A percentile compares a stretch with the other conserved stretches of the same genome.
These are phyloP conservation scores for Synergus japonicus DNA, from an alignment of 2,888 invertebrate genomes.

Conservation along the genomic window DNA sequence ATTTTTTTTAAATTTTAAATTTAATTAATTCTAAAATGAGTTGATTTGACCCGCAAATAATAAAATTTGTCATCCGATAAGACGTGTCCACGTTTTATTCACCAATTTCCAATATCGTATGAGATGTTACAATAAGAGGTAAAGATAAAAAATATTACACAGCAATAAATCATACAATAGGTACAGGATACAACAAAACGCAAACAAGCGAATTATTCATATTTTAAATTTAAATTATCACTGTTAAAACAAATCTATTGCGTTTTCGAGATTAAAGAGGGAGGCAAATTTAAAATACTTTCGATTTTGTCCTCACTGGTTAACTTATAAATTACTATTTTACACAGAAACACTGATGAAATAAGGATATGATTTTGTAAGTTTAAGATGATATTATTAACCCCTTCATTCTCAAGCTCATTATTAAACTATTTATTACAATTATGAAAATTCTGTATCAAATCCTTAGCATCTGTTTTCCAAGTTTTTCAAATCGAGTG, in stretches of 20 bases:
- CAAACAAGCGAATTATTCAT: constrained; percentile 54
- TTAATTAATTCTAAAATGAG: constrained; percentile 2
- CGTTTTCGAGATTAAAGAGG: neutral
- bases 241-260: neutral
- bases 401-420: constrained; percentile 35
- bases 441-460: constrained; percentile 1
- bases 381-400: neutral
- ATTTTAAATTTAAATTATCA: constrained; percentile 1
- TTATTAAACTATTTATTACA: constrained; percentile 4
- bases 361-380: neutral
- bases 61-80: constrained; percentile 17
- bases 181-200: constrained; percentile 52
- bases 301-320: neutral
- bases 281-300: neutral
- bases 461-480: constrained; percentile 8
- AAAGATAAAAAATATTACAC: constrained; percentile 40
- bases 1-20: too few species aligned
- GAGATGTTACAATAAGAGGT: constrained; percentile 54
- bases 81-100: constrained; percentile 45
- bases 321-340: constrained; percentile 15
- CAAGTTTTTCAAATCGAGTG: neutral
- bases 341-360: constrained; percentile 13
- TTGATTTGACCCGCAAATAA: constrained; percentile 36
- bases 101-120: constrained; percentile 45
- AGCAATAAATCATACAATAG: constrained; percentile 30